Conservation (phyloP, 2,797 vertebrate species). For the Tarsius wallacei region DNA sequence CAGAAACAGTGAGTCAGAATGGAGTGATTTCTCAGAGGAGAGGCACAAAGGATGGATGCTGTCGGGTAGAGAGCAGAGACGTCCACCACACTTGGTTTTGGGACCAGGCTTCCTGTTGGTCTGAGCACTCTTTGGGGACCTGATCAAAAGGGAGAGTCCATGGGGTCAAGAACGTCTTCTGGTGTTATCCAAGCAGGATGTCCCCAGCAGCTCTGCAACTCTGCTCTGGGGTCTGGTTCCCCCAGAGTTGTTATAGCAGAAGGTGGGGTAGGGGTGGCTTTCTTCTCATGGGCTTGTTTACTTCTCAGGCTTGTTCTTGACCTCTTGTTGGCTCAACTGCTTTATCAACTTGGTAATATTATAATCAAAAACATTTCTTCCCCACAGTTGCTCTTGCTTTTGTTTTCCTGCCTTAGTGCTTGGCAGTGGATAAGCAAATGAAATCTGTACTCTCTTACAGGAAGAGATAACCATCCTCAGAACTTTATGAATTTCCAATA, state of each 20-base stretch:
- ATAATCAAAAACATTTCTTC: background rate
- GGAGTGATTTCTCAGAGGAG: background rate
- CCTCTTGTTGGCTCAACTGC: background rate
- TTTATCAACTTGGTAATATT: background rate
- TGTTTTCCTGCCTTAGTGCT: background rate
- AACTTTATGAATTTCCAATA: background rate
- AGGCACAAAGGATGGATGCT: background rate
- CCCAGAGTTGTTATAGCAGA: background rate
- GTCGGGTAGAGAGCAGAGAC: background rate
- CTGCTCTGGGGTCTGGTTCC: background rate
- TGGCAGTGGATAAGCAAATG: background rate
- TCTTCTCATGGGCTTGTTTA: background rate
- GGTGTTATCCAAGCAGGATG: background rate
- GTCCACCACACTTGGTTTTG: background rate
- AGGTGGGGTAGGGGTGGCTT: accelerated
- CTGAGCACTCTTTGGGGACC: background rate
- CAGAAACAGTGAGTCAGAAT: background rate
- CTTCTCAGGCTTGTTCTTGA: background rate
- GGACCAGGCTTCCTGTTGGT: background rate
- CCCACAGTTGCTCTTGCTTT: background rate
- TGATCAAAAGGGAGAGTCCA: background rate
- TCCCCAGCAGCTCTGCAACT: background rate
- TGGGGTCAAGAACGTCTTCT: background rate
- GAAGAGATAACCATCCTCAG: background rate
- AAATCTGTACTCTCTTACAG: background rate